Evolutionary conservation across 2,797 vertebrate genomes (phyloP).

Genomic region (Anomalospiza imberbis): DNA sequence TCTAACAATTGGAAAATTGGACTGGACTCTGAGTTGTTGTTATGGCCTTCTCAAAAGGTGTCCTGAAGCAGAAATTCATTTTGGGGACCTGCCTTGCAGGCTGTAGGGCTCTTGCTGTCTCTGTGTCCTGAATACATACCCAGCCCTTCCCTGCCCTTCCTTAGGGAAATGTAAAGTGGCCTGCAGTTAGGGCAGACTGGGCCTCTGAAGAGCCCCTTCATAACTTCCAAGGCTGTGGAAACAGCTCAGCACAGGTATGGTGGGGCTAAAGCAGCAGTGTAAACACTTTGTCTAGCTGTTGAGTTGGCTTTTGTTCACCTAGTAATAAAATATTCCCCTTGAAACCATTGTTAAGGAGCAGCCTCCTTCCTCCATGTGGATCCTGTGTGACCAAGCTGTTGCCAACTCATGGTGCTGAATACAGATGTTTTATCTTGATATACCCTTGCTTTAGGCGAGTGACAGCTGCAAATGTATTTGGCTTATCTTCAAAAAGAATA

Average conservation of each 20-base stretch:
- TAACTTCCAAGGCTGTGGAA: neutral
- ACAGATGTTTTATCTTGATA: neutral
- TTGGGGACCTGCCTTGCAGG: neutral
- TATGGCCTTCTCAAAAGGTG: neutral
- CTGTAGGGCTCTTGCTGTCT: neutral
- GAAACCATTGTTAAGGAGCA: neutral
- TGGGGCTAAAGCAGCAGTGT: neutral
- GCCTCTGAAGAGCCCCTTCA: neutral
- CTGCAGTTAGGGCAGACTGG: neutral
- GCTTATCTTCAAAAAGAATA: neutral
- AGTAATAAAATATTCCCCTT: neutral
- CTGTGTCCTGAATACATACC: rapidly evolving
- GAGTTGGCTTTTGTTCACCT: neutral
- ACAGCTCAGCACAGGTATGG: neutral
- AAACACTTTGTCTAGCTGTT: neutral
- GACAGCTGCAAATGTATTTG: neutral
- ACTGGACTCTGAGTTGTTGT: neutral
- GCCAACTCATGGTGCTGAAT: neutral
- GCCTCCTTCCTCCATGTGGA: neutral
- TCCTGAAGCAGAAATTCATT: neutral
- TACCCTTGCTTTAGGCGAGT: neutral
- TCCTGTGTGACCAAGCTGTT: neutral
- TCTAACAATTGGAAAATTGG: neutral
- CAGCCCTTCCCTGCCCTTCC: neutral
- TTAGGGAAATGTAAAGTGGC: neutral